Base-by-base conservation (phyloP, 23 tunicate genomes). In the Trididemnum nubilum region DNA sequence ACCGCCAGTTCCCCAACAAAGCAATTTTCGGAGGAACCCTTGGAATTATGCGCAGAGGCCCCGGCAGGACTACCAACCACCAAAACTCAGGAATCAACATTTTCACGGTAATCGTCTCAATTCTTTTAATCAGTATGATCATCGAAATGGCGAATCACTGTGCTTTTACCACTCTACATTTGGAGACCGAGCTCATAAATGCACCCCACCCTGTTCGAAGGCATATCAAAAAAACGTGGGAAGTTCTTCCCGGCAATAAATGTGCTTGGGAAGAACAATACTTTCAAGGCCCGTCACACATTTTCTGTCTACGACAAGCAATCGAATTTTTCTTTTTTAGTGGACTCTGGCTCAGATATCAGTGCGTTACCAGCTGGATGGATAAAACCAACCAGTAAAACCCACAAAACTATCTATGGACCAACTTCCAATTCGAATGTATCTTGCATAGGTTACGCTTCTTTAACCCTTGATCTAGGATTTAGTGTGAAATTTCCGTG, bases 281-380 rank as follows among this genome's bases (percentile, higher is more conserved):
- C 57, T 49, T 49, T 9, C 15, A 12, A 12, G 15, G 57, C 57
- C 18, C 18, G 12, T 49, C n/a, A n/a, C n/a, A n/a, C n/a, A n/a
- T 49, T 49, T 49, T 49, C 57, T 9, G 18, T 49, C 18, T 49
- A 49, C 57, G 18, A 49, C 18, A 12, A 12, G 12, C 18, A 9
- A 18, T 9, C 57, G 18, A 49, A 49, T 12, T 49, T 9, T 49
- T 49, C 57, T 49, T 49, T 9, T 18, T 49, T 49, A 18, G 18
- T 49, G 57, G 57, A 49, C 57, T 49, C 57, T 49, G 57, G 57
- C 57, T 49, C 57, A 9, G 57, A 49, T 49, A 49, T 49, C 57
- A 49, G 57, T 49, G 57, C 57, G 12, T 49, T 49, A 49, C 57
- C 57, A 49, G 18, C 18, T 18, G 57, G 18, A 9, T 49, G 12